Conservation (phyloP, 2,888 invertebrate genomes). For the Hirtodrosophila confusa region DNA sequence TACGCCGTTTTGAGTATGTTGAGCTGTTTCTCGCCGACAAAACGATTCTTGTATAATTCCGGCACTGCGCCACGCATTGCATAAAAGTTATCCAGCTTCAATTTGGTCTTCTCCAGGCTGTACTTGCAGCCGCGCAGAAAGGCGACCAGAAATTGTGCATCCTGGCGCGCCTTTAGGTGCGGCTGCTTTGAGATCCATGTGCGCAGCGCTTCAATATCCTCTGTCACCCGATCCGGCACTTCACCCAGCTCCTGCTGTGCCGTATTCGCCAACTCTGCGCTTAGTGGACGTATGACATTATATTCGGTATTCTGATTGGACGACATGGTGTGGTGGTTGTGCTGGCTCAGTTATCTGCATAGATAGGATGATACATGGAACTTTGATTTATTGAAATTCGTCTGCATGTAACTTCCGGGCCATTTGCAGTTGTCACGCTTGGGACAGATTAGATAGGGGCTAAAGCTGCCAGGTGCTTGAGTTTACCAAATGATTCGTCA, state of each 20-base stretch:
- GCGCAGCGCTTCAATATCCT: slow-evolving; percentile 83
- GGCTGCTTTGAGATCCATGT: slow-evolving; percentile 86
- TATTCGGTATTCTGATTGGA: slow-evolving; percentile 30
- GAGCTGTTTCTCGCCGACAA: slow-evolving; percentile 77
- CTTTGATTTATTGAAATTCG: slow-evolving; percentile 66
- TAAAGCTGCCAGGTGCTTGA: slow-evolving; percentile 21
- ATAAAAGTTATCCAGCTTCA: slow-evolving; percentile 87
- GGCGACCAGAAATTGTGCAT: slow-evolving; percentile 85
- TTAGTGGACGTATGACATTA: slow-evolving; percentile 75
- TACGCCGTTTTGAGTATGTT: slow-evolving; percentile 81
- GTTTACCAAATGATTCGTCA: slow-evolving; percentile 36
- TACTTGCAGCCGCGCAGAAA: slow-evolving; percentile 86
- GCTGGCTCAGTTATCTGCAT: slow-evolving; percentile 22
- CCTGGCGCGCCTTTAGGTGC: slow-evolving; percentile 83
- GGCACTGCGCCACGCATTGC: slow-evolving; percentile 86
- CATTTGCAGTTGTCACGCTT: slow-evolving; percentile 15
- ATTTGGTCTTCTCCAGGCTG: slow-evolving; percentile 86
- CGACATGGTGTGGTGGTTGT: slow-evolving; percentile 42
- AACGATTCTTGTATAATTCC: slow-evolving; percentile 85
- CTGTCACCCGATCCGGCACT: slow-evolving; percentile 83
- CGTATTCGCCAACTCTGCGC: slow-evolving; percentile 73
- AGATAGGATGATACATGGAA: slow-evolving; percentile 23
- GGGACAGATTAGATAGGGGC: slow-evolving; percentile 42
- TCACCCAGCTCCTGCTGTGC: slow-evolving; percentile 85
- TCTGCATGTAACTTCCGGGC: slow-evolving; percentile 40